Evolutionary conservation across 2,113 vertebrate species (phyloP), one percentile per base, ranked within the genome.

Genomic region (Indicator maculatus): DNA sequence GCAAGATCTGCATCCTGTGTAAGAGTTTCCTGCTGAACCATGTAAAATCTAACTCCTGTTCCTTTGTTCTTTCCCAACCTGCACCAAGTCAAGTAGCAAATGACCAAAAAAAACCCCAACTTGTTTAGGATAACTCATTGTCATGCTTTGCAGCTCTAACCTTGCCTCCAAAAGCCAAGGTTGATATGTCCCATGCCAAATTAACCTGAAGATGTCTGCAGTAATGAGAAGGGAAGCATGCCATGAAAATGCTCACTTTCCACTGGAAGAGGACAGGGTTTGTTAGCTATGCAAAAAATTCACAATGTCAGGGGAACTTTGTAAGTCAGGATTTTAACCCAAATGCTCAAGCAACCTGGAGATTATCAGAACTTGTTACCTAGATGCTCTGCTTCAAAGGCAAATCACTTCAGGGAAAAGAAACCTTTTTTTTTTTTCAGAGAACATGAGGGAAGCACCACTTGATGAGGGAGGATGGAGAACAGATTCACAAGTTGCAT

Each of bases 131-230:
- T 92, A 91, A 38, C 94, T 97, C 63, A 67, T 97, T 97, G 83
- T 76, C 82, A 92, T 95, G 96, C 97, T 96, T 93, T 85, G 92
- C 90, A 88, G 91, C 80, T 96, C 95, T 92, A 77, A 96, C 97
- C 98, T 97, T 97, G 90, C 89, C 94, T 97, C 93, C 79, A 73
- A 77, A 93, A 97, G 94, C 95, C 97, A 97, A 97, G 97, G 98
- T 97, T 96, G 97, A 86, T 92, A 94, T 1, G 76, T 95, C 97
- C 96, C 92, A 87, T 86, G 95, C 95, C 97, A 96, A 95, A 98
- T 97, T 78, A 97, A 98, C 87, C 75, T 59, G 63, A 95, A 97
- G 97, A 96, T 86, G 95, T 92, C 75, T 72, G 96, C 96, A 84
- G 87, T 91, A 94, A 95, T 94, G 95, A 91, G 95, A 96, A 96